Evolutionary conservation across 2,113 vertebrate genomes (phyloP).

Genomic region (Myrmophylax atrothorax): DNA sequence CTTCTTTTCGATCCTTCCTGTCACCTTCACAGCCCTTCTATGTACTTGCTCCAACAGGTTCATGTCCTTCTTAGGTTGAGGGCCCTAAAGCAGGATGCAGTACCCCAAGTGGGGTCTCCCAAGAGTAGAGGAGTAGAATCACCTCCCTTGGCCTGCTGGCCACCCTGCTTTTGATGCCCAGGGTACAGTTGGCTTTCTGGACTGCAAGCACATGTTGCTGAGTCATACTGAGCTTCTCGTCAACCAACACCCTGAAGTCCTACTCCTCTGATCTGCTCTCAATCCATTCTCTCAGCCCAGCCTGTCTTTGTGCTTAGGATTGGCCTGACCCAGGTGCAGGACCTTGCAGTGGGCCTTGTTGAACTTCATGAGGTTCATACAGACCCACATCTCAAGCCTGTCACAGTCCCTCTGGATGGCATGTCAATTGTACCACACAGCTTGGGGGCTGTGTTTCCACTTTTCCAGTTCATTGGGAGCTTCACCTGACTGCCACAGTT

Average conservation of each 20-base stretch:
- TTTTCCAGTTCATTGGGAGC: neutral
- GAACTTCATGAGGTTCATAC: neutral
- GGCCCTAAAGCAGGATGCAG: neutral
- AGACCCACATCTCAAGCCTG: neutral
- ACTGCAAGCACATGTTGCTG: neutral
- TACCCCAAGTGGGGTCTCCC: neutral
- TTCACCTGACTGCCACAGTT: neutral
- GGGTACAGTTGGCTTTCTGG: neutral
- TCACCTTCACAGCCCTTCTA: neutral
- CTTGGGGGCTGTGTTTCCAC: neutral
- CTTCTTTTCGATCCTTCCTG: neutral
- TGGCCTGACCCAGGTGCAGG: neutral
- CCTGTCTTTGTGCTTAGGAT: neutral
- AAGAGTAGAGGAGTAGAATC: neutral
- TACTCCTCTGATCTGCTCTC: neutral
- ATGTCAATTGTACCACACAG: neutral
- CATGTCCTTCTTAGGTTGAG: neutral
- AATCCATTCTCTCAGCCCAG: neutral
- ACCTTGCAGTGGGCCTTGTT: neutral
- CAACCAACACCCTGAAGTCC: no score
- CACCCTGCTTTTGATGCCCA: neutral
- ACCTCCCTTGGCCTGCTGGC: neutral
- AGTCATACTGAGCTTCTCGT: neutral
- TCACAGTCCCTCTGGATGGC: neutral
- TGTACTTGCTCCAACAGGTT: neutral